Evolutionary conservation across 2,113 vertebrate genomes (phyloP).

Genomic region (Emydura subglobosa): DNA sequence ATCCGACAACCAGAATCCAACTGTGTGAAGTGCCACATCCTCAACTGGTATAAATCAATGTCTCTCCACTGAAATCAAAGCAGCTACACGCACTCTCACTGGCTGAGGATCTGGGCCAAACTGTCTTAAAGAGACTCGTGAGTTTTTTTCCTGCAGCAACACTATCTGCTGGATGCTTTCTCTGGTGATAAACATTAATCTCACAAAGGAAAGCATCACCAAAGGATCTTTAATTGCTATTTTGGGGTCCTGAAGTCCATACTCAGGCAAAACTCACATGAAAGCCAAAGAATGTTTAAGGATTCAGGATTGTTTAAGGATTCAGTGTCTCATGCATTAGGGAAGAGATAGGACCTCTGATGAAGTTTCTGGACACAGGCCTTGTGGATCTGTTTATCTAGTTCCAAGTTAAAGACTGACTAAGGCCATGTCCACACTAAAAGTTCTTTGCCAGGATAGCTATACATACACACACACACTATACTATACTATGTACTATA

Average conservation of each 20-base stretch:
- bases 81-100: neutral
- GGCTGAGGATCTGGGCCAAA: neutral
- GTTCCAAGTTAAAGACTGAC: constrained; percentile 40
- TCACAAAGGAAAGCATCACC: neutral
- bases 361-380: neutral
- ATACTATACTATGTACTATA: neutral
- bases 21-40: neutral
- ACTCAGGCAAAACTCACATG: neutral
- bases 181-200: neutral
- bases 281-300: neutral
- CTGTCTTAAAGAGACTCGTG: constrained; percentile 5
- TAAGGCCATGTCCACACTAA: constrained; percentile 42
- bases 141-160: neutral
- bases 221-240: constrained; percentile 13
- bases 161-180: neutral
- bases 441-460: constrained; percentile 46
- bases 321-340: neutral
- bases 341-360: neutral
- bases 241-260: constrained; percentile 36
- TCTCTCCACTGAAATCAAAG: neutral
- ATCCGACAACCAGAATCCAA: neutral
- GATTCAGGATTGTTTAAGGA: neutral
- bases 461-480: neutral
- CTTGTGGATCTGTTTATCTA: constrained; percentile 38
- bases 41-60: neutral